Percentiles rank a stretch among this genome's conserved stretches.
Evolutionary conservation across 2,888 invertebrate genomes (phyloP).

Genomic region (Chymomyza amoena): DNA sequence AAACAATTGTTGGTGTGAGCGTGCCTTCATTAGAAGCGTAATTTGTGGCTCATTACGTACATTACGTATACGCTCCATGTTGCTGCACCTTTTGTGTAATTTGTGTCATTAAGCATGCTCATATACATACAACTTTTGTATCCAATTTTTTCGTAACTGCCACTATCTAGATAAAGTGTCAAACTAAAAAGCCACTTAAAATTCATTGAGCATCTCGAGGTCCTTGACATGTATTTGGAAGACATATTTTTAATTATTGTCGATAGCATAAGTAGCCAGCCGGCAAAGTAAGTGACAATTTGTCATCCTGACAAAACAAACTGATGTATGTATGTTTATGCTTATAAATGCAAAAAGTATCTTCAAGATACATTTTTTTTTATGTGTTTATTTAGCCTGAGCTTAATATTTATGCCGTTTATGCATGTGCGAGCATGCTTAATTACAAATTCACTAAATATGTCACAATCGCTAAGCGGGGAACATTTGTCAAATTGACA

Average conservation of each 20-base stretch:
- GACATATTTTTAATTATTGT: slow-evolving; percentile 29
- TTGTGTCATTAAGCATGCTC: background rate
- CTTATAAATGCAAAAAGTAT: background rate
- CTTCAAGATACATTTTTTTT: background rate
- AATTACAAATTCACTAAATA: slow-evolving; percentile 72
- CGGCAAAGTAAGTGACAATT: slow-evolving; percentile 49
- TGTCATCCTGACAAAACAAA: slow-evolving; percentile 57
- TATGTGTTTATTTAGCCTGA: background rate
- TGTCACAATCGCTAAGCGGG: slow-evolving; percentile 68
- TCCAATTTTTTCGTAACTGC: background rate
- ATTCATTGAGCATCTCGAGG: slow-evolving; percentile 54
- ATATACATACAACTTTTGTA: no score
- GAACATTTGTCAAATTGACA: slow-evolving; percentile 74
- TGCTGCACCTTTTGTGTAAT: background rate
- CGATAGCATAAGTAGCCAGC: slow-evolving; percentile 7
- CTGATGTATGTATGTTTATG: background rate
- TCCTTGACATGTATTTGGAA: slow-evolving; percentile 63
- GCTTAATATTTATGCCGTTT: slow-evolving; percentile 53
- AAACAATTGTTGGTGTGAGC: background rate
- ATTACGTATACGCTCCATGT: background rate
- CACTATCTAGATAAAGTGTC: background rate
- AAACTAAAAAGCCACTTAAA: slow-evolving; percentile 40
- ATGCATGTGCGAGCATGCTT: slow-evolving; percentile 73
- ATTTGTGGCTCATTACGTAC: background rate
- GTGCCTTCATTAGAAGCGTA: background rate